Conservation (phyloP, 2,888 invertebrate genomes). For the Drosophila tripunctata region DNA sequence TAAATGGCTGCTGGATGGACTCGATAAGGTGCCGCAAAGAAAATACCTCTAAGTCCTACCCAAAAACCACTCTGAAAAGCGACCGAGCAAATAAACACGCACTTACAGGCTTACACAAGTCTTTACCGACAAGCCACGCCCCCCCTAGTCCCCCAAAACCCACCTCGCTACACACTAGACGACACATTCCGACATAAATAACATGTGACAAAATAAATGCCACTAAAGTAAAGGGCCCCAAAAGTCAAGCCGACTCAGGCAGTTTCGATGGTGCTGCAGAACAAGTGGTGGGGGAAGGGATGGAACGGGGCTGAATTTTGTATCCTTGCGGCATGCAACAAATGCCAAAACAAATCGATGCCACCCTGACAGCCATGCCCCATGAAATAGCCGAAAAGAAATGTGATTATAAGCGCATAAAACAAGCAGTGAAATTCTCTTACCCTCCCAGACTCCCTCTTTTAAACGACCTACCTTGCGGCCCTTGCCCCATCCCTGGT, state of each 20-base stretch:
- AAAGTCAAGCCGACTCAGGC: constrained; percentile 46
- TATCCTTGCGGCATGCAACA: constrained; percentile 69
- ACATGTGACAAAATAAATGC: constrained; percentile 74
- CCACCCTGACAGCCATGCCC: constrained; percentile 3
- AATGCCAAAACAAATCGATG: constrained; percentile 75
- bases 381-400: constrained; percentile 40
- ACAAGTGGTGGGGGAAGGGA: not conserved
- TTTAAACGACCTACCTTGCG: not conserved
- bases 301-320: not conserved
- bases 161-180: constrained; percentile 22
- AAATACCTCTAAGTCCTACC: constrained; percentile 63
- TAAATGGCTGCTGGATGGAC: constrained; percentile 50
- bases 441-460: not conserved
- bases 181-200: constrained; percentile 54
- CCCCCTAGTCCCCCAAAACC: not conserved
- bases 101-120: constrained; percentile 61
- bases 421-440: constrained; percentile 39
- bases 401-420: constrained; percentile 74
- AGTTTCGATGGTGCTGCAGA: not conserved
- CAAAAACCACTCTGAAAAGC: constrained; percentile 34
- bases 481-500: not conserved
- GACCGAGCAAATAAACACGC: constrained; percentile 68
- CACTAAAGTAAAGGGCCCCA: constrained; percentile 57
- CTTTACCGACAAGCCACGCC: constrained; percentile 11
- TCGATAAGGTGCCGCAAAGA: constrained; percentile 64